phyloP scores from a whole-genome alignment of 2,797 vertebrate genomes.

The Sebastes matsubarae region DNA sequence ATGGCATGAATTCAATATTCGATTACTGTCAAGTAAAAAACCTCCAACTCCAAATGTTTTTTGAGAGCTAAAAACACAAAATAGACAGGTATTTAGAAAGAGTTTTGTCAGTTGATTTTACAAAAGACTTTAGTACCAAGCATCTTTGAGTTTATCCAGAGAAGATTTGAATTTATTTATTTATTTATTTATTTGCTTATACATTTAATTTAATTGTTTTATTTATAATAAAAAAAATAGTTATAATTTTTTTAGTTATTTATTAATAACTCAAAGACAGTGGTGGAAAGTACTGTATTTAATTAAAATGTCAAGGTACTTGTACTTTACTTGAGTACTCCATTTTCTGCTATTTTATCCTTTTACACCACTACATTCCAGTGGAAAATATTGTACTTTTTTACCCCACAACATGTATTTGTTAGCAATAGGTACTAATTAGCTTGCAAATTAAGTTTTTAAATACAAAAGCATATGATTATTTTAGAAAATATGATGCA shows the following conservation, averaged over 20 bases:
- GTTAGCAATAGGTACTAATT: not conserved
- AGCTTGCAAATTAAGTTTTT: not conserved
- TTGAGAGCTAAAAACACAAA: not conserved
- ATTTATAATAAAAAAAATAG: too few species aligned
- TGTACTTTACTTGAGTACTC: not conserved
- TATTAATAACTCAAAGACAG: not conserved
- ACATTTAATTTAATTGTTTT: too few species aligned
- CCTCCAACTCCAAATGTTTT: not conserved
- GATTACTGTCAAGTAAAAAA: not conserved
- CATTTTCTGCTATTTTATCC: not conserved
- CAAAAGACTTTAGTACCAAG: not conserved
- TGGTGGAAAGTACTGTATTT: not conserved
- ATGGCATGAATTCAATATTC: not conserved
- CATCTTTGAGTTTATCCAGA: not conserved
- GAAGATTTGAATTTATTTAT: not conserved
- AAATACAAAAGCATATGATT: not conserved
- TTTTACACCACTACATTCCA: not conserved
- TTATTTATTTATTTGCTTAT: too few species aligned
- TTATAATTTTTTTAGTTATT: not conserved
- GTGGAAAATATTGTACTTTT: not conserved
- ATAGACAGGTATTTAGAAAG: not conserved
- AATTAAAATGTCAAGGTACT: not conserved
- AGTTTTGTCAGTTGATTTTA: not conserved
- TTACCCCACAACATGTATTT: not conserved
- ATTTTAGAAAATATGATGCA: not conserved